Evolutionary conservation across 2,888 invertebrate species (phyloP).

Genomic region (Noctua fimbriata): DNA sequence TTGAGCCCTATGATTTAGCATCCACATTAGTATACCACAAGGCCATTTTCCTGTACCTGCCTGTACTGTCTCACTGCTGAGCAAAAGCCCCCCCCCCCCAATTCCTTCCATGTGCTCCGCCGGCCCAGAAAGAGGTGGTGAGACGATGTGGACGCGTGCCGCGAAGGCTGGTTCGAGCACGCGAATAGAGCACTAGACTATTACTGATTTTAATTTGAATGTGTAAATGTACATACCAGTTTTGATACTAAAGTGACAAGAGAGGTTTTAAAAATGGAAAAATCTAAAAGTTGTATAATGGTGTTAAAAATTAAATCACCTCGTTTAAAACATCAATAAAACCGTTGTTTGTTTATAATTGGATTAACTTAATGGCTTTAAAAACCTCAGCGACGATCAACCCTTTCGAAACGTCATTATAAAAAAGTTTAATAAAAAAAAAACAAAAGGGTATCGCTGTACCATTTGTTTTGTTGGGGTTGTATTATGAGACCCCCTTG

Average conservation of each 20-base stretch:
- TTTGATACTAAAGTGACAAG: neutral
- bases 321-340: conserved; percentile 44
- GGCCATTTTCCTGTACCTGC: too few species aligned
- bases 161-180: too few species aligned
- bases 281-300: neutral
- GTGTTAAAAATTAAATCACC: neutral
- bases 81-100: too few species aligned
- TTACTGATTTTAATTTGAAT: neutral
- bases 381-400: conserved; percentile 30
- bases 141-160: too few species aligned
- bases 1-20: too few species aligned
- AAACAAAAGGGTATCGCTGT: conserved; percentile 46
- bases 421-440: conserved; percentile 34
- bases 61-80: too few species aligned
- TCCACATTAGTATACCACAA: too few species aligned
- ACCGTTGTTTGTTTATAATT: conserved; percentile 44
- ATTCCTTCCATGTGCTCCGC: too few species aligned
- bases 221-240: neutral
- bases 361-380: conserved; percentile 43
- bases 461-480: conserved; percentile 49
- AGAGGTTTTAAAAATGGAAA: neutral
- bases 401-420: conserved; percentile 51
- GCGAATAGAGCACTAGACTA: too few species aligned
- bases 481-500: conserved; percentile 20
- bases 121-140: too few species aligned